A percentile compares a stretch with the other conserved stretches of the same genome.
These are phyloP conservation scores for Sciurus niger DNA, from an alignment of 2,113 vertebrate genomes.

Conservation along the genomic window DNA sequence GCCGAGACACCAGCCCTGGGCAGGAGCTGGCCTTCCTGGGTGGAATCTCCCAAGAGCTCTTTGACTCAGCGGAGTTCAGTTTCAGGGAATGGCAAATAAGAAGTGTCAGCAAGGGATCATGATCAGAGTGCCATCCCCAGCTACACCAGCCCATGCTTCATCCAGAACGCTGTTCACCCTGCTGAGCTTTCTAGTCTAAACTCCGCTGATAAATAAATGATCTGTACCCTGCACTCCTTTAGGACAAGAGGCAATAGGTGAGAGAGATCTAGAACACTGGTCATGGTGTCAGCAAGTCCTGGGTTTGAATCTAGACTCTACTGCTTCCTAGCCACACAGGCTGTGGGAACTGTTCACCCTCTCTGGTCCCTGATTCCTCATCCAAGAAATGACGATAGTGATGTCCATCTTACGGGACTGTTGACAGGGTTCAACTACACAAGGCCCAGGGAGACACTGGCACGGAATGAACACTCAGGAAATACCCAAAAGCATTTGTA, in stretches of 20 bases:
- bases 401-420: fast-evolving
- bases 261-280: fast-evolving
- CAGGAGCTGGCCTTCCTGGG: fast-evolving
- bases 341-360: fast-evolving
- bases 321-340: fast-evolving
- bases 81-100: background rate
- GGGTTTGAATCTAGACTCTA: background rate
- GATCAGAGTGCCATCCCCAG: background rate
- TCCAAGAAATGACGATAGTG: fast-evolving
- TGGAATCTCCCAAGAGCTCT: background rate
- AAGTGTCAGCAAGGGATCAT: background rate
- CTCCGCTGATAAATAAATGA: too few species aligned
- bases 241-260: fast-evolving
- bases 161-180: fast-evolving
- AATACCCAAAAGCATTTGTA: too few species aligned
- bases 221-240: background rate
- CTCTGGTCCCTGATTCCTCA: background rate
- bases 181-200: background rate
- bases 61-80: fast-evolving
- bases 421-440: background rate
- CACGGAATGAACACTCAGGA: background rate
- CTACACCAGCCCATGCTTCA: fast-evolving
- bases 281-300: fast-evolving
- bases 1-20: background rate
- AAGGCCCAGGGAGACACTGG: background rate